A percentile compares a stretch with the other conserved stretches of the same genome.
phyloP scores from a whole-genome alignment of 2,888 invertebrate genomes.

The Poecilobothrus nobilitatus region DNA sequence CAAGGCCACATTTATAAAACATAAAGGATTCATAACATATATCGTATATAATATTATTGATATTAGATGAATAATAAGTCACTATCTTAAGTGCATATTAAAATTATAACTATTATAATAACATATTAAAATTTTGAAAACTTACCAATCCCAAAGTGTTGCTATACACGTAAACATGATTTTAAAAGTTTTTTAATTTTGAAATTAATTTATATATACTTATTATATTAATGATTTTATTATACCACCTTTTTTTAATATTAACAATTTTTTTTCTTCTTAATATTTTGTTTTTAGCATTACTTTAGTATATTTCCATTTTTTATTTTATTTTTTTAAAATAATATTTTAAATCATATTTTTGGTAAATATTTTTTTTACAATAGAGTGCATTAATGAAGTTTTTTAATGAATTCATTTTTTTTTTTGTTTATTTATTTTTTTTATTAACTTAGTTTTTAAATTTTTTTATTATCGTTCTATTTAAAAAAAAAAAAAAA shows the following conservation, averaged over 20 bases:
- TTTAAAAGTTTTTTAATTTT: constrained; percentile 17
- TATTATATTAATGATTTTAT: too few relatives aligned
- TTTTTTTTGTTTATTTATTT: not conserved
- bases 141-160: constrained; percentile 56
- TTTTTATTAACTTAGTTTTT: too few relatives aligned
- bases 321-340: not conserved
- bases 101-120: too few relatives aligned
- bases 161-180: constrained; percentile 56
- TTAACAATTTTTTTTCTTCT: not conserved
- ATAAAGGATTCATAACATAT: too few relatives aligned
- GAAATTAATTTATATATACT: too few relatives aligned
- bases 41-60: too few relatives aligned
- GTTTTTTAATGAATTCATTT: not conserved
- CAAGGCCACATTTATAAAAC: too few relatives aligned
- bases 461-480: too few relatives aligned
- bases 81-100: too few relatives aligned
- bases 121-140: constrained; percentile 22
- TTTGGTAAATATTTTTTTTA: not conserved
- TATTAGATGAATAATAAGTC: too few relatives aligned
- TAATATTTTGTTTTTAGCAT: too few relatives aligned
- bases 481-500: too few relatives aligned
- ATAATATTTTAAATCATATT: not conserved
- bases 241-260: not conserved
- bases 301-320: not conserved
- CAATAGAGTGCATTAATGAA: not conserved